Base-by-base conservation (phyloP, 2,797 vertebrate genomes). In the Champsocephalus gunnari region DNA sequence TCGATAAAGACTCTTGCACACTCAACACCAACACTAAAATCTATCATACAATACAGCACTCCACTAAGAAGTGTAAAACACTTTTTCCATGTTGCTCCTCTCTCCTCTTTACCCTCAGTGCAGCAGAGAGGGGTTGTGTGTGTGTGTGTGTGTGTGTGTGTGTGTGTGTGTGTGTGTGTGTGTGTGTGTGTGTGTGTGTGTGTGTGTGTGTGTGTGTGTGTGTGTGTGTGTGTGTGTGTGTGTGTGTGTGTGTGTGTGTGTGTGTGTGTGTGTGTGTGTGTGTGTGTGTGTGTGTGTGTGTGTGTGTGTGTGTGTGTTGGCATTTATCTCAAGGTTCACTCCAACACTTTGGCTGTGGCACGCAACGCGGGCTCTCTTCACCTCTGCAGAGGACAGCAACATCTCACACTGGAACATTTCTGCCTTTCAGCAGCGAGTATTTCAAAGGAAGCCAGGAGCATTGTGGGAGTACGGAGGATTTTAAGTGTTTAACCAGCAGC, bases 241-340 rank as follows among this genome's bases (percentile, higher is more conserved):
- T 8, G 34, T 38, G 34, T 8, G 34, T 38, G 34, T 38, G 34
- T 38, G 34, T 38, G 34, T 38, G 34, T 38, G 34, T 38, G 34
- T 38, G 34, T 38, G 34, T 38, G 34, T 38, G 34, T 38, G 34
- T 38, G 34, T 38, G 34, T 38, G 34, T 38, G 34, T 8, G 34
- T 38, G 34, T 8, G 34, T 38, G 34, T 8, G 34, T 38, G 34
- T 8, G 34, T 34, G 34, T 34, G 34, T 34, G 34, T 8, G 34
- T 34, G 34, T 34, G 34, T 8, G 34, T 34, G 34, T 38, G 34
- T 38, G 34, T 38, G 34, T 38, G 7, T 38, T 66, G 61, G 54
- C 47, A 57, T 70, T 79, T 73, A 54, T 76, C 72, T 79, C 78
- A 81, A 78, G 78, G 84, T 80, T 84, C 56, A 43, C 67, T 45